phyloP scores from a whole-genome alignment of 2,888 invertebrate species.

The Pterobdella sp. region DNA sequence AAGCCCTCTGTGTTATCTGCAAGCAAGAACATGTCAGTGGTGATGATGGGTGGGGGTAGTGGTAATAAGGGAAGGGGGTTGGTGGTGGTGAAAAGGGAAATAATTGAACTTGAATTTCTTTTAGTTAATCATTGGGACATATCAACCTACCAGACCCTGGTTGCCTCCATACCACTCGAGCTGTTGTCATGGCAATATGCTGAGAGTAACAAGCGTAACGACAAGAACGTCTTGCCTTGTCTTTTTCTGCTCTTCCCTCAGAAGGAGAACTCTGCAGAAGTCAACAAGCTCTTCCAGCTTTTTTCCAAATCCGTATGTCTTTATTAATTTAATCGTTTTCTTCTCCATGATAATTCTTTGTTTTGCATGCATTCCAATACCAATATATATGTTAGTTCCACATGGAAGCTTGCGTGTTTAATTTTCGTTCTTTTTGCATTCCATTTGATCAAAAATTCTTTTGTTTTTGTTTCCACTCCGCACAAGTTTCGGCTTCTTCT shows the following conservation, averaged over 20 bases:
- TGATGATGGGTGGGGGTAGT: not conserved
- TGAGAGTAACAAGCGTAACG: conserved; percentile 67
- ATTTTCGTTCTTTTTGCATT: too few relatives aligned
- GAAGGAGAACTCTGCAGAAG: conserved; percentile 60
- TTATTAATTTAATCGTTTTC: not conserved
- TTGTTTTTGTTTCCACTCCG: too few relatives aligned
- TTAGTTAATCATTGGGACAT: too few relatives aligned
- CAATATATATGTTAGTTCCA: too few relatives aligned
- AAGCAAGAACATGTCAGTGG: conserved; percentile 41
- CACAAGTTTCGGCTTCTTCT: too few relatives aligned
- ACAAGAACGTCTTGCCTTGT: conserved; percentile 76
- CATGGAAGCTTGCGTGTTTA: too few relatives aligned
- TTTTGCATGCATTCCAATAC: not conserved
- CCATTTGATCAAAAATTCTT: too few relatives aligned
- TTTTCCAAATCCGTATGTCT: conserved; percentile 58
- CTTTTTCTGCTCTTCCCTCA: conserved; percentile 75
- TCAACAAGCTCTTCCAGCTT: conserved; percentile 68
- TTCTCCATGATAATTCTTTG: not conserved
- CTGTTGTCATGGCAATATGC: conserved; percentile 88
- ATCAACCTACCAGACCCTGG: conserved; percentile 40
- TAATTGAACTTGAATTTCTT: too few relatives aligned
- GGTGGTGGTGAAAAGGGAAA: not conserved
- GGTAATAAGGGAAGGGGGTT: not conserved
- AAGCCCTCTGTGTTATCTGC: conserved; percentile 46
- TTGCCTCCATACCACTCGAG: conserved; percentile 67